Base-by-base conservation (phyloP, 2,797 vertebrate species). In the Sternotherus odoratus region DNA sequence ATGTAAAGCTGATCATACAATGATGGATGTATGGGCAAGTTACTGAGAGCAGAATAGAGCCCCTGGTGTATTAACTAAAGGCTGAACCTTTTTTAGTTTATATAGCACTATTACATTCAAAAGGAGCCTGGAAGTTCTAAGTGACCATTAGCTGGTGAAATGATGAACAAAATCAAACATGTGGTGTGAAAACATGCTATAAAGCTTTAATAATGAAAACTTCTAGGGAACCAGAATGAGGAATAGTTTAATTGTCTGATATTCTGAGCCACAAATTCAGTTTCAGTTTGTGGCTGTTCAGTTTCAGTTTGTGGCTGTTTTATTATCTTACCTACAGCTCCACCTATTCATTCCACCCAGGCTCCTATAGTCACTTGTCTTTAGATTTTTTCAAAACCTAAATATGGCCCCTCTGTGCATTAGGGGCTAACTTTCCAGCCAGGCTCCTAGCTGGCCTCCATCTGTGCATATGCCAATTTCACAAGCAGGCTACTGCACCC, bases 281-380 rank as follows among this genome's bases (percentile, higher is more conserved):
- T 77, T 53, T 79, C n/a, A n/a, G n/a, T n/a, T n/a, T n/a, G n/a
- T n/a, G n/a, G n/a, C n/a, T n/a, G n/a, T n/a, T n/a, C n/a, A n/a
- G n/a, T n/a, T n/a, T n/a, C n/a, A n/a, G n/a, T 33, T 24, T 17
- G 1, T 9, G n/a, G 43, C 88, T 84, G 3, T 50, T 24, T 80
- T 86, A 12, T 3, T 3, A 50, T 3, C 51, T 86, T 79, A 24
- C 5, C 7, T 83, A 26, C 7, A 90, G 2, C 12, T 90, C 10
- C 80, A 4, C 1, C 2, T 0, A 77, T 12, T 51, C 8, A 51
- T 7, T 69, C 72, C 51, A 87, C 3, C 1, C 17, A 13, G 74
- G 72, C 66, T 23, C 81, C 81, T 17, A 8, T 24, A 43, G 12
- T 72, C 21, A 43, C 5, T 72, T 72, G 36, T 39, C 4, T 79